phyloP scores from a whole-genome alignment of 1,140 invertebrate genomes.

The Hycleus cichorii region DNA sequence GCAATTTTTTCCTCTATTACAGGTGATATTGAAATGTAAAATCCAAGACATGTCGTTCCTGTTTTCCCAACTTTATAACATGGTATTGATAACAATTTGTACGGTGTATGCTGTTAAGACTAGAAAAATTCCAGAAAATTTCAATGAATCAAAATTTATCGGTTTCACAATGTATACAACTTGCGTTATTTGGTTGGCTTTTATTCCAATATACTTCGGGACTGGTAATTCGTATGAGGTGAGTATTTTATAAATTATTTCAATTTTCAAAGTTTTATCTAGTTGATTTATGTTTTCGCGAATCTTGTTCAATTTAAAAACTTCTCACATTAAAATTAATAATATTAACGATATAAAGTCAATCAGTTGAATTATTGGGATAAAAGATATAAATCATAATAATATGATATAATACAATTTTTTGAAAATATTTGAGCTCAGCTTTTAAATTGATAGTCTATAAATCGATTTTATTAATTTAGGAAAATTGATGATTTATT shows the following conservation, averaged over 20 bases:
- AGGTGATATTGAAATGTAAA: constrained; percentile 56
- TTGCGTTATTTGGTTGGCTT: constrained; percentile 69
- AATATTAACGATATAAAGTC: too few species aligned
- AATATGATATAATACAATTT: too few species aligned
- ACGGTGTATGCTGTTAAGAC: constrained; percentile 71
- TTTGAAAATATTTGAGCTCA: too few species aligned
- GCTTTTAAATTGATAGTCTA: too few species aligned
- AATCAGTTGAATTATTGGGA: too few species aligned
- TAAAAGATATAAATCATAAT: too few species aligned
- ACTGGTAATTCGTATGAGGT: constrained; percentile 58
- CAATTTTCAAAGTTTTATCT: background rate
- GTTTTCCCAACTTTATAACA: constrained; percentile 65
- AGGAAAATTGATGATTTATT: background rate
- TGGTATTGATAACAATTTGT: constrained; percentile 62
- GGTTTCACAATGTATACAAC: constrained; percentile 75
- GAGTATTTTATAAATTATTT: constrained; percentile 11
- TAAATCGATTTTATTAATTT: background rate
- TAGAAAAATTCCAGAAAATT: constrained; percentile 68
- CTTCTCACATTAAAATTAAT: too few species aligned
- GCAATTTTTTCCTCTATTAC: constrained; percentile 10
- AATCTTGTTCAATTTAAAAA: too few species aligned
- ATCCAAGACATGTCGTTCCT: constrained; percentile 59
- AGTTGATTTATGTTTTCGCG: background rate
- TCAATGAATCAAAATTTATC: constrained; percentile 67
- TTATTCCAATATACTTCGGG: constrained; percentile 67